These are phyloP conservation scores for Mormyrus lacerda DNA, from an alignment of 2,113 vertebrate genomes.

Conservation along the genomic window DNA sequence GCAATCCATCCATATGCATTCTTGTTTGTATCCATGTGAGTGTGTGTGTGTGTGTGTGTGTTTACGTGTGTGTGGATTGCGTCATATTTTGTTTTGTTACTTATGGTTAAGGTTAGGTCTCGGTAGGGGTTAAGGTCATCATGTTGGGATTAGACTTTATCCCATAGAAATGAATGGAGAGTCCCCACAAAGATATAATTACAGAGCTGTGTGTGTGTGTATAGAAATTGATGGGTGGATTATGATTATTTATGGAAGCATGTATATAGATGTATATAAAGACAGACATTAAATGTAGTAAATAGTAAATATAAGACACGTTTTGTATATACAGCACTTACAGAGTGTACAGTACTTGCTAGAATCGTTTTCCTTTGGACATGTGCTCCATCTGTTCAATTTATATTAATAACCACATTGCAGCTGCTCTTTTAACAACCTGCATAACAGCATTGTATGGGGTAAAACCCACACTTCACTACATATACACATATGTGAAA, in stretches of 20 bases:
- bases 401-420: background rate
- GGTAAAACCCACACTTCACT: background rate
- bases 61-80: no score
- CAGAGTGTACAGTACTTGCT: background rate
- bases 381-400: background rate
- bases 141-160: no score
- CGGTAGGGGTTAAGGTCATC: no score
- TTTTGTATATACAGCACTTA: background rate
- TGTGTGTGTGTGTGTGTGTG: no score
- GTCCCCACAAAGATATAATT: no score
- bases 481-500: background rate
- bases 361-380: background rate
- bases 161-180: no score
- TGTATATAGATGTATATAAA: background rate
- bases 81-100: no score
- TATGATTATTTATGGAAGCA: background rate
- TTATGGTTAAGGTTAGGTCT: no score
- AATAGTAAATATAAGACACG: background rate
- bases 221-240: background rate
- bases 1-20: background rate
- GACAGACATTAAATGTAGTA: background rate
- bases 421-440: background rate
- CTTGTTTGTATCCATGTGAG: background rate
- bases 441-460: background rate
- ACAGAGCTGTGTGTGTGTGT: no score